These are phyloP conservation scores for Caenorhabditis tropicalis DNA, from an alignment of 1,140 invertebrate species.

Conservation along the genomic window DNA sequence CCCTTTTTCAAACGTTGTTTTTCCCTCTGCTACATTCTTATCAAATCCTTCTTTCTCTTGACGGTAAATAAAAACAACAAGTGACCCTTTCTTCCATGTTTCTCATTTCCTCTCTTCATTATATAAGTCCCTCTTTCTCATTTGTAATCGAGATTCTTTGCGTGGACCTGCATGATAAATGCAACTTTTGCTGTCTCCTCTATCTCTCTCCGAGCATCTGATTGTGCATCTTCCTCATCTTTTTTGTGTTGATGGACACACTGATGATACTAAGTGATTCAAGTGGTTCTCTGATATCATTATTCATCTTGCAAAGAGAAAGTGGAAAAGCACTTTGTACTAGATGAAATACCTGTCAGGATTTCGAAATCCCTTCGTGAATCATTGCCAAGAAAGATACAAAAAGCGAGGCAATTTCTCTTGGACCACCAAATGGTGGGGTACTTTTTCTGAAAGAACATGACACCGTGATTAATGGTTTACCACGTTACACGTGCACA, in stretches of 20 bases:
- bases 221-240: slow-evolving; percentile 9
- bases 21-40: not conserved
- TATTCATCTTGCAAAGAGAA: not conserved
- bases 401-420: not conserved
- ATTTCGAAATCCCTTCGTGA: not conserved
- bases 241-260: slow-evolving; percentile 1
- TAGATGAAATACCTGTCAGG: not conserved
- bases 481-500: not conserved
- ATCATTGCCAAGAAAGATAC: not conserved
- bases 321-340: too few relatives aligned
- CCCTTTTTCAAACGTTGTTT: not conserved
- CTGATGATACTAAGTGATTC: not conserved
- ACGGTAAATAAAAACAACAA: not conserved
- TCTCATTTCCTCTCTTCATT: not conserved
- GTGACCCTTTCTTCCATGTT: not conserved
- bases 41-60: not conserved
- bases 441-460: not conserved
- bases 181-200: not conserved
- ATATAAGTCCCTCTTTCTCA: not conserved
- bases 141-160: not conserved
- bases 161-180: slow-evolving; percentile 19
- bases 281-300: slow-evolving; percentile 7
- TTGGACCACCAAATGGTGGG: not conserved
- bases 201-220: not conserved
- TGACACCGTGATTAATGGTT: slow-evolving; percentile 13